Base-by-base conservation (phyloP, 1,140 invertebrate species). In the Eubasilissa regina region DNA sequence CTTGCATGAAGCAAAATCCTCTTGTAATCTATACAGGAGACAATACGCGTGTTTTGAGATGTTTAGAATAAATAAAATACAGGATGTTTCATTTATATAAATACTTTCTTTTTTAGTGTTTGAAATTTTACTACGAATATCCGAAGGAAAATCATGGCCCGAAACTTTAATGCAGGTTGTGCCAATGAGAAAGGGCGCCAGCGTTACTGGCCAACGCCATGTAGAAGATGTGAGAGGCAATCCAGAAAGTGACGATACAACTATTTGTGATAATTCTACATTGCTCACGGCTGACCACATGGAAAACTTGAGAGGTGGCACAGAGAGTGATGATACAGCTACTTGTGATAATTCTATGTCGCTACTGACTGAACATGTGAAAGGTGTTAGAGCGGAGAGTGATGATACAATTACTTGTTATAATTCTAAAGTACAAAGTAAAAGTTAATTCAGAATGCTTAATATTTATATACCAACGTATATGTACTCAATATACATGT, bases 51-150 rank as follows among this genome's bases (percentile, higher is more conserved):
- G 25, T 35, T 6, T 35, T 35, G 6, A 35, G 25, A 35, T 6
- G 6, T 35, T 6, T 1, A 35, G 25, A 35, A 35, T 35, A 35
- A 1, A 35, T 1, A 35, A 6, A 35, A 35, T 35, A 35, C 25
- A 35, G 6, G 1, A 6, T 58, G 15, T 21, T 58, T 19, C 17
- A 0, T 58, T 21, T 8, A 21, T 21, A 56, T n/a, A 17, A 56
- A 56, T 17, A 45, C 9, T 66, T 51, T 79, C 77, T 80, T 84
- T 94, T 94, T 80, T 85, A 97, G 96, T 99, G 13, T 99, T 98
- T 89, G 95, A 98, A 89, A 97, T 99, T 83, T 85, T 99, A 17
- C 85, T 97, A 11, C 90, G 91, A 81, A 92, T 96, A 47, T 92
- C 92, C 13, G 93, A 96, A 87, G 95, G 94, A 0, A 90, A 93